A percentile compares a stretch with the other conserved stretches of the same genome.
Evolutionary conservation across 2,888 invertebrate species (phyloP).

Genomic region (Pseudococcus jackbeardsleyi): DNA sequence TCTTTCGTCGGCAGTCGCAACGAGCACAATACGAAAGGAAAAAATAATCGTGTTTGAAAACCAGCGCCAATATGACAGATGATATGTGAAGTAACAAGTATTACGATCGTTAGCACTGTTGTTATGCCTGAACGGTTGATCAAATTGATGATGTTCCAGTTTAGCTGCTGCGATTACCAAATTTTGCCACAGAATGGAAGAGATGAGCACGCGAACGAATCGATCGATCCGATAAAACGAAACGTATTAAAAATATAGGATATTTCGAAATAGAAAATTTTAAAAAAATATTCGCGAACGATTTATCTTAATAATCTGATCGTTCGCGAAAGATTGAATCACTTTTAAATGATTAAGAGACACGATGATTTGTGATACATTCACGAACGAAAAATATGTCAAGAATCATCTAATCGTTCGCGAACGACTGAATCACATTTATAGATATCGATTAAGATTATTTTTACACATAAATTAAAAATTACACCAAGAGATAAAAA

Average conservation of each 20-base stretch:
- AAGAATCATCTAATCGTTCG: too few species aligned
- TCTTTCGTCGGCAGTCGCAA: not conserved
- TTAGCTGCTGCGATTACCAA: not conserved
- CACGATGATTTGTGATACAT: too few species aligned
- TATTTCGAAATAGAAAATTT: too few species aligned
- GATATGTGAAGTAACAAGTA: conserved; percentile 22
- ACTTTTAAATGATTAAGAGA: too few species aligned
- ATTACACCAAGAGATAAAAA: not conserved
- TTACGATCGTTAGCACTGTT: not conserved
- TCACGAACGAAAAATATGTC: too few species aligned
- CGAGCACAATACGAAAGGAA: not conserved
- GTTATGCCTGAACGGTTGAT: not conserved
- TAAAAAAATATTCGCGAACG: not conserved
- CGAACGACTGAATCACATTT: not conserved
- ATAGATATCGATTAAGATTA: not conserved
- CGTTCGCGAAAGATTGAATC: not conserved
- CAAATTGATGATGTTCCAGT: not conserved
- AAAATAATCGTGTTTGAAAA: not conserved
- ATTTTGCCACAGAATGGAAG: not conserved
- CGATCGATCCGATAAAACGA: not conserved
- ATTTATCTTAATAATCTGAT: not conserved
- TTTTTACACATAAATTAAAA: too few species aligned
- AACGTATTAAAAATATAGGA: too few species aligned
- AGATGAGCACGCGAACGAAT: not conserved
- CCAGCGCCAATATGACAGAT: conserved; percentile 17